Evolutionary conservation across 2,888 invertebrate genomes (phyloP).

Genomic region (Hyppa rectilinea): DNA sequence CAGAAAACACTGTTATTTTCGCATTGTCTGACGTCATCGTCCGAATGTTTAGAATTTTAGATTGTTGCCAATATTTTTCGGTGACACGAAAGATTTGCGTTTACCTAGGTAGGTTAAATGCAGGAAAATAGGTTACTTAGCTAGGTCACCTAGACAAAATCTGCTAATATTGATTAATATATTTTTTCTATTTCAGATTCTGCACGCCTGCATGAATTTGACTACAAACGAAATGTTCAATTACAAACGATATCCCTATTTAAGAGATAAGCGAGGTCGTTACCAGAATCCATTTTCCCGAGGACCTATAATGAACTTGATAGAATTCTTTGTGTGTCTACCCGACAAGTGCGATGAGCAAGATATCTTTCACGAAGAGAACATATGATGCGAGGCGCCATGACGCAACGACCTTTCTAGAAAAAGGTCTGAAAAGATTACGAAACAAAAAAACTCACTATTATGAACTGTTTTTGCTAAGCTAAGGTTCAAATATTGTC

Average conservation of each 20-base stretch:
- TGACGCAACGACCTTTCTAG: conserved; percentile 59
- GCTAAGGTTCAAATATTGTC: conserved; percentile 10
- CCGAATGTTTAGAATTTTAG: conserved; percentile 3
- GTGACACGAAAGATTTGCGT: neutral
- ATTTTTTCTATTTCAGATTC: conserved; percentile 90
- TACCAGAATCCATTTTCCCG: conserved; percentile 98
- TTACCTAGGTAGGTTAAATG: conserved; percentile 12
- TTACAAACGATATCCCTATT: conserved; percentile 97
- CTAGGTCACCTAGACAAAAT: neutral
- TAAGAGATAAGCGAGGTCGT: conserved; percentile 96
- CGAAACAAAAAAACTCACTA: conserved; percentile 37
- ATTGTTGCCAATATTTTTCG: conserved; percentile 20
- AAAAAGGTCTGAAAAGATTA: conserved; percentile 51
- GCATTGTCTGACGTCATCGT: neutral
- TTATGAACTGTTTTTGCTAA: conserved; percentile 48
- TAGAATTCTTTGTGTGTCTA: conserved; percentile 97
- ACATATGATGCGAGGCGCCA: conserved; percentile 81
- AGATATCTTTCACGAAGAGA: conserved; percentile 93
- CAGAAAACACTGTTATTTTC: neutral
- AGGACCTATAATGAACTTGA: conserved; percentile 95
- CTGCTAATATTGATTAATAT: conserved; percentile 4
- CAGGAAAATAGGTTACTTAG: neutral
- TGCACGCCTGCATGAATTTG: conserved; percentile 97
- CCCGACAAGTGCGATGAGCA: conserved; percentile 95
- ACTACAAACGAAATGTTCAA: conserved; percentile 99